Evolutionary conservation across 2,888 invertebrate genomes (phyloP).

Genomic region (Drosophila paranaensis): DNA sequence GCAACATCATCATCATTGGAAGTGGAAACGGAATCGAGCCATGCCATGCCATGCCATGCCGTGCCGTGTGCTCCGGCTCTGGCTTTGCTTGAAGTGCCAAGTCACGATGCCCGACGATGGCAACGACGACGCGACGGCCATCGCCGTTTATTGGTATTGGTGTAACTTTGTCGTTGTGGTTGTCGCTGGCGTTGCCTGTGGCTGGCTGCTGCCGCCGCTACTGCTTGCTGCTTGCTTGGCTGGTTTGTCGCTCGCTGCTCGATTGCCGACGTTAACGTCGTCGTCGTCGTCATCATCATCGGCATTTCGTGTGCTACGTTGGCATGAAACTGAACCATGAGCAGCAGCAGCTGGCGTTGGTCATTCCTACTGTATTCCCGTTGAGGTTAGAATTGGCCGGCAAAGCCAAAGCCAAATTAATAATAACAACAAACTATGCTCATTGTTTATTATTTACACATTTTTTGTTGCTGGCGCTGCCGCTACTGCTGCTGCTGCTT

Average conservation of each 20-base stretch:
- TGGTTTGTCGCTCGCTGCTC: constrained; percentile 56
- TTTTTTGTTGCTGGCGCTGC: constrained; percentile 9
- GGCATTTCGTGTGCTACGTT: constrained; percentile 59
- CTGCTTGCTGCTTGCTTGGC: constrained; percentile 55
- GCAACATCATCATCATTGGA: constrained; percentile 58
- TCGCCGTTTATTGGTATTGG: constrained; percentile 63
- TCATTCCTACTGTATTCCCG: constrained; percentile 33
- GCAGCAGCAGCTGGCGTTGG: constrained; percentile 54
- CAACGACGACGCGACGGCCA: constrained; percentile 47
- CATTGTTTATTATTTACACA: constrained; percentile 60
- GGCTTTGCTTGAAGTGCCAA: constrained; percentile 66
- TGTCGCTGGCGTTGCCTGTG: constrained; percentile 54
- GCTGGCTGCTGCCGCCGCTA: constrained; percentile 33
- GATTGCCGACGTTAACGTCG: constrained; percentile 40
- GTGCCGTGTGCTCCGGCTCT: constrained; percentile 48
- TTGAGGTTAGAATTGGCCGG: constrained; percentile 56
- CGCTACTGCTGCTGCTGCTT: neutral
- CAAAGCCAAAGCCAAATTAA: constrained; percentile 22
- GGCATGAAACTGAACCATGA: constrained; percentile 44
- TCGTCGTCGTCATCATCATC: constrained; percentile 43
- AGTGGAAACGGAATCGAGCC: constrained; percentile 42
- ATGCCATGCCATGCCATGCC: constrained; percentile 20
- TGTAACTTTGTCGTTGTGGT: constrained; percentile 62
- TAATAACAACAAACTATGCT: constrained; percentile 49
- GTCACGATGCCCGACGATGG: constrained; percentile 66